Base-by-base conservation (phyloP, 2,797 vertebrate species). In the Chloroceryle inda region DNA sequence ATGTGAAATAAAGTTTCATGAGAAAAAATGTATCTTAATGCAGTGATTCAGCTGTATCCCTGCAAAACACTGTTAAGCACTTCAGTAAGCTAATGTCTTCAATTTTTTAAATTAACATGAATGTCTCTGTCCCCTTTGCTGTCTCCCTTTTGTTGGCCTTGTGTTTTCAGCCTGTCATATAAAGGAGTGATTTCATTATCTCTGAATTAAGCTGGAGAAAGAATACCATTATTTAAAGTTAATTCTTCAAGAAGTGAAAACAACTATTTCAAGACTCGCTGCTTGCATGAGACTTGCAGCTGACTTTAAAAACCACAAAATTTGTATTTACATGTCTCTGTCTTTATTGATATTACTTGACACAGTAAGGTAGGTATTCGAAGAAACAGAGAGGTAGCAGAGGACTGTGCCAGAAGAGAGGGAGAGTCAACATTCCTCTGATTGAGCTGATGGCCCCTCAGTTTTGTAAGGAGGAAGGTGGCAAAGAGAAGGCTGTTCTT, bases 131-230 rank as follows among this genome's bases (percentile, higher is more conserved):
- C 27, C 18, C 9, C 10, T 83, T 15, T 62, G 21, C 23, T 52
- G n/a, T 40, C 33, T 53, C n/a, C n/a, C 2, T 62, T 83, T 76
- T 59, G 83, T 8, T 82, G 55, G 35, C 49, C 61, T 24, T 20
- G 13, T 73, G 31, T 77, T 91, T 76, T 83, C 21, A 52, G 52
- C 52, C n/a, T 85, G 68, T 31, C 26, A 52, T 5, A 8, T 59
- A 53, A 59, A 66, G 47, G 38, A 79, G n/a, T 73, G 64, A 61
- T 38, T 78, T 92, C 18, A 69, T 85, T 79, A 42, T 79, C 64
- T 82, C 29, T 37, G 27, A 92, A 62, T 85, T 37, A 89, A 40
- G 38, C 16, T 69, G 37, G 31, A 89, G 22, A 74, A 94, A 91
- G 47, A 69, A 76, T 33, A 24, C 6, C 1, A 33, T 55, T 79